Percentiles rank a stretch among this genome's conserved stretches.
These are phyloP conservation scores for Puma concolor DNA, from an alignment of 2,113 vertebrate species.

Conservation along the genomic window DNA sequence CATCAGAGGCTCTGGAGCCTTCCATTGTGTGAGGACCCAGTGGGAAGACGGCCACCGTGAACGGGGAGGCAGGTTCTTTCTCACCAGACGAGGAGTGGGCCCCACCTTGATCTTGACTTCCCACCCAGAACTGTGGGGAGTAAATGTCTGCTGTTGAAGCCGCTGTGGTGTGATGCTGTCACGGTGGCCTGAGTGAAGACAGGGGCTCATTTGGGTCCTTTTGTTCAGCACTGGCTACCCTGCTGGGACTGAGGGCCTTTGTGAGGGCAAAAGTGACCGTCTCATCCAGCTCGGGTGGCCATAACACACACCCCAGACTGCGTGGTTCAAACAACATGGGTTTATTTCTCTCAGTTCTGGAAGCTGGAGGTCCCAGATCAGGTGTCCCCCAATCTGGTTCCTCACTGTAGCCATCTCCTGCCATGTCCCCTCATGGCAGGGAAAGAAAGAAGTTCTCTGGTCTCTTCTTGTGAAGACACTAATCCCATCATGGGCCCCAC, in stretches of 20 bases:
- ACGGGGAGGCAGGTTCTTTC: neutral
- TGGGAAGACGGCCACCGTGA: neutral
- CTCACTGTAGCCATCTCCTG: neutral
- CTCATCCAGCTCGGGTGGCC: neutral
- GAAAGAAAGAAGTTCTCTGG: neutral
- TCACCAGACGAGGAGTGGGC: neutral
- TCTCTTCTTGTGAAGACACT: neutral
- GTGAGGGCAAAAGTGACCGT: no score
- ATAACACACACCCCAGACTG: neutral
- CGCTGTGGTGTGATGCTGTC: neutral
- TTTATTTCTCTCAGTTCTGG: neutral
- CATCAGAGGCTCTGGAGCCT: neutral
- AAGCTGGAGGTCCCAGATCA: neutral
- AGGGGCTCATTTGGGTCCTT: neutral
- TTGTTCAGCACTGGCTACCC: neutral
- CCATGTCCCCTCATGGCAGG: neutral
- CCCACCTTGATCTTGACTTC: neutral
- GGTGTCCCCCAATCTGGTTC: neutral
- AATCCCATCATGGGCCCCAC: neutral
- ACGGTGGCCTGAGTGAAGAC: fast-evolving
- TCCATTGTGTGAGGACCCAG: neutral
- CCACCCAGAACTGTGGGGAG: neutral
- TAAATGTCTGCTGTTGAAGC: neutral
- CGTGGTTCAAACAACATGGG: neutral
- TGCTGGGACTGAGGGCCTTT: neutral